Conservation (phyloP, 1,140 invertebrate species). For the Musca domestica region DNA sequence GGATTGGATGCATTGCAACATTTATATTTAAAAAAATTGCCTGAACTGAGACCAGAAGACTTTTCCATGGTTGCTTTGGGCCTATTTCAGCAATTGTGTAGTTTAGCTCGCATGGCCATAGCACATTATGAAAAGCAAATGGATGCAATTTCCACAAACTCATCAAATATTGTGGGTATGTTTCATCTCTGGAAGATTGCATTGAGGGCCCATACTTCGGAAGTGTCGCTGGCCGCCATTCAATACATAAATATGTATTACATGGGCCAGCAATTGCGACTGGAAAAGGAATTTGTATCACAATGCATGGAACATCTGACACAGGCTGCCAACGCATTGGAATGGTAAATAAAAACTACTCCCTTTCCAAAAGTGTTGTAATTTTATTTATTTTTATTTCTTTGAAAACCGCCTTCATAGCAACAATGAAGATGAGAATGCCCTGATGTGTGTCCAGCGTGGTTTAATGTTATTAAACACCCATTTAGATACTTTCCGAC, state of each 20-base stretch:
- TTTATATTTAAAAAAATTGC: conserved; percentile 85
- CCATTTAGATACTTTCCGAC: conserved; percentile 87
- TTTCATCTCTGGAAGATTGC: conserved; percentile 93
- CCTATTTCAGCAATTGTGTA: conserved; percentile 87
- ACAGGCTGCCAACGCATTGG: conserved; percentile 72
- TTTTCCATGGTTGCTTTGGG: conserved; percentile 90
- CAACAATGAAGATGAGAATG: conserved; percentile 64
- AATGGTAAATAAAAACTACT: conserved; percentile 42
- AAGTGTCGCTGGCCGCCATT: conserved; percentile 91
- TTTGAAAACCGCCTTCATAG: no score
- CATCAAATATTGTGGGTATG: conserved; percentile 75
- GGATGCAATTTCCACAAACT: conserved; percentile 53
- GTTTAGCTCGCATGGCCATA: conserved; percentile 73
- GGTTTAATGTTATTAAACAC: conserved; percentile 84
- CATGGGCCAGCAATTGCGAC: conserved; percentile 83
- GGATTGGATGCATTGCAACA: conserved; percentile 82
- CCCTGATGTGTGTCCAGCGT: conserved; percentile 83
- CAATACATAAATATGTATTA: conserved; percentile 91
- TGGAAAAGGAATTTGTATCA: conserved; percentile 88
- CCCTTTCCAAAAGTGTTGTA: neutral
- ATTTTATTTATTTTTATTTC: conserved; percentile 27
- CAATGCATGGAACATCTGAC: conserved; percentile 88
- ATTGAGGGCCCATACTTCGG: conserved; percentile 81
- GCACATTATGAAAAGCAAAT: conserved; percentile 55
- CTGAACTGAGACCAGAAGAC: conserved; percentile 78